Base-by-base conservation (phyloP, 2,113 vertebrate species). In the Alosa alosa region DNA sequence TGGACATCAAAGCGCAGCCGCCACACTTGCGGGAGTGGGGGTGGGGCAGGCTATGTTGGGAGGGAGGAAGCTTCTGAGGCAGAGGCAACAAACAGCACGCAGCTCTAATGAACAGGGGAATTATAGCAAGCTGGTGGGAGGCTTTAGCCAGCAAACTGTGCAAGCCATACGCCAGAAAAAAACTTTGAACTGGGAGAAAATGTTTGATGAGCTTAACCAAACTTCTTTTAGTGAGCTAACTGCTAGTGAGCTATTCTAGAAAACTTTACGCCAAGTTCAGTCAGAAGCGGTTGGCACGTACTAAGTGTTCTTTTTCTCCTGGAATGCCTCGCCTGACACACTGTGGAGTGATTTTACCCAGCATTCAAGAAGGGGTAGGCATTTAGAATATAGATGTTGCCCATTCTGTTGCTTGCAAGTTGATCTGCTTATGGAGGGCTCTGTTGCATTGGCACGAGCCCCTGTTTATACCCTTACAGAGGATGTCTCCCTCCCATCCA, bases 401-500 rank as follows among this genome's bases (percentile, higher is more conserved):
- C 10, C 64, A 72, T 25, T 68, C 64, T 72, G 64, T 72, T 8
- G 9, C 64, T 72, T 72, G 64, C 4, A 7, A 25, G 64, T 15
- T 31, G 64, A 31, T 72, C n/a, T 10, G 64, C n/a, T 36, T 36
- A 60, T 11, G 13, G 25, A 15, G n/a, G 18, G 55, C 55, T 6
- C 6, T 22, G 55, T 60, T 60, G 55, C 6, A 22, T 60, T 60
- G 25, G 64, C 84, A 83, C 83, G 57, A 22, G n/a, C 36, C 81
- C 25, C 52, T 47, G 13, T 39, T 60, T 36, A 57, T 60, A 9
- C 25, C 50, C 41, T 83, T 6, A 2, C 20, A 57, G 39, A 68
- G 13, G 64, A 10, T 15, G 10, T 36, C 4, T 52, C 5, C 25
- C 68, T 6, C 81, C 91, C 90, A 72, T 88, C 88, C 88, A 93